These are phyloP conservation scores for Elaphurus davidianus DNA, from an alignment of 2,113 vertebrate genomes.

Conservation along the genomic window DNA sequence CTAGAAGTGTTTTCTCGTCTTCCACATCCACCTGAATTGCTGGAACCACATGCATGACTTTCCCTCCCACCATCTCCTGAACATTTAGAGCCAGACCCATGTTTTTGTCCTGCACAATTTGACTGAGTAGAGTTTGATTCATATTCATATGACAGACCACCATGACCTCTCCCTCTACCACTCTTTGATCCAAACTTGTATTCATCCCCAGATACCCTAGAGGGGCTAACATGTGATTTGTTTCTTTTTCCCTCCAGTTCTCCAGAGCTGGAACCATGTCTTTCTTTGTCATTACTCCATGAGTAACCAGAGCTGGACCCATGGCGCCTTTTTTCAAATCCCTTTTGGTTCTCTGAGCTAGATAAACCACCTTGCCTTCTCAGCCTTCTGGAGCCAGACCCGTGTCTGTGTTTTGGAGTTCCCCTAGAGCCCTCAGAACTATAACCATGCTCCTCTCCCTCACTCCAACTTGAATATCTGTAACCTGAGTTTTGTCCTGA, in stretches of 20 bases:
- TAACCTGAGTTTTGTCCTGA: constrained; percentile 49
- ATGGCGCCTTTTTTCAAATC: neutral
- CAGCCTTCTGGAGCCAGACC: constrained; percentile 17
- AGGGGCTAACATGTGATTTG: constrained; percentile 3
- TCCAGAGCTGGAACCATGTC: constrained; percentile 13
- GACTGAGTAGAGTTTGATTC: constrained; percentile 32
- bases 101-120: neutral
- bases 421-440: neutral
- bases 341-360: neutral
- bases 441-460: constrained; percentile 39
- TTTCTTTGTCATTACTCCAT: constrained; percentile 28
- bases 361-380: neutral
- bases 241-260: neutral
- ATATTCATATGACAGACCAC: neutral
- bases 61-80: neutral
- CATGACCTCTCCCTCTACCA: neutral
- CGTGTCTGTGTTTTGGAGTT: neutral
- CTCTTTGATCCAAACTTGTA: constrained; percentile 25
- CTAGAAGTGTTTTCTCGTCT: constrained; percentile 29
- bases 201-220: constrained; percentile 33
- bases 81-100: neutral
- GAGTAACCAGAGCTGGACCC: constrained; percentile 43
- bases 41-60: neutral
- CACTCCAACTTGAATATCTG: constrained; percentile 39
- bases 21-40: neutral